phyloP scores from a whole-genome alignment of 2,888 invertebrate species.

The Chaetogeoica ovagalla region DNA sequence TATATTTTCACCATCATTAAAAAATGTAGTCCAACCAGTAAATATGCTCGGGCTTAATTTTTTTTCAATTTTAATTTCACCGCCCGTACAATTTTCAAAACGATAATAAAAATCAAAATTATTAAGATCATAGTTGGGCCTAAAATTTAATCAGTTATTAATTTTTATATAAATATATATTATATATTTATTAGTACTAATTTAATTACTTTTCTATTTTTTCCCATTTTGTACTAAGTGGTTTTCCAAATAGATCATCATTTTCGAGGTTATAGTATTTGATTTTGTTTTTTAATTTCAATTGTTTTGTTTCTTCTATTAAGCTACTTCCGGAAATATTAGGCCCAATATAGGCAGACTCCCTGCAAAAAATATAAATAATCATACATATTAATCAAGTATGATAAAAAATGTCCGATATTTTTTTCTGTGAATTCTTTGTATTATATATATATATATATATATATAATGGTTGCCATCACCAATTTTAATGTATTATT shows the following conservation, averaged over 20 bases:
- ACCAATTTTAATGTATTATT: too few relatives aligned
- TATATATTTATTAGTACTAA: background rate
- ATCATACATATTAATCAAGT: background rate
- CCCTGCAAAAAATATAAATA: background rate
- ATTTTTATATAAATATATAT: background rate
- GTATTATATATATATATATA: too few relatives aligned
- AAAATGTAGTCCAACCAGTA: slow-evolving; percentile 24
- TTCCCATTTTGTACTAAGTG: slow-evolving; percentile 27
- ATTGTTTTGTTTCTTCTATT: slow-evolving; percentile 18
- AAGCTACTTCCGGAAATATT: slow-evolving; percentile 2
- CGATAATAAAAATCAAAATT: slow-evolving; percentile 8
- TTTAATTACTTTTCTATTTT: slow-evolving; percentile 12
- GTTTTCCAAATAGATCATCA: slow-evolving; percentile 45
- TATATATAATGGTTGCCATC: too few relatives aligned
- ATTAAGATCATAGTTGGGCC: slow-evolving; percentile 14
- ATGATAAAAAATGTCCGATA: background rate
- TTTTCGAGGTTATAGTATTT: slow-evolving; percentile 18
- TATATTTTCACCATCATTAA: slow-evolving; percentile 33
- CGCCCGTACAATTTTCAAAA: slow-evolving; percentile 42
- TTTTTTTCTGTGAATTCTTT: too few relatives aligned
- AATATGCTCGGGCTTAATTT: slow-evolving; percentile 31
- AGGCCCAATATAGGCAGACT: slow-evolving; percentile 24
- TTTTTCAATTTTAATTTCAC: slow-evolving; percentile 41
- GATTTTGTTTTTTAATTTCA: background rate
- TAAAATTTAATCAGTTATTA: slow-evolving; percentile 6